phyloP scores from a whole-genome alignment of 2,797 vertebrate species.

The Poeciliopsis turneri region DNA sequence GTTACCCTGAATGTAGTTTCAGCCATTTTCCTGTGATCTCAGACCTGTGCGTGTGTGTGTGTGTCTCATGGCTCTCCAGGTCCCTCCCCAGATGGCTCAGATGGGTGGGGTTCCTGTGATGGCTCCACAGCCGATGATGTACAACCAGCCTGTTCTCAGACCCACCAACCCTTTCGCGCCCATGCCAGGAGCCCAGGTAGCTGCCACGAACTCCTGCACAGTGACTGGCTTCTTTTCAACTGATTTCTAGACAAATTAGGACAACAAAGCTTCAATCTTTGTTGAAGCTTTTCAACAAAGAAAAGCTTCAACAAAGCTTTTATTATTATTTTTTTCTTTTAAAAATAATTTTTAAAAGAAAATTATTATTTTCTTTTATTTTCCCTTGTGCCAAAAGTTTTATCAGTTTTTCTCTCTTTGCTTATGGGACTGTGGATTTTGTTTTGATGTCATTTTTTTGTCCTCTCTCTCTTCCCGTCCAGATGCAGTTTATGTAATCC shows the following conservation, averaged over 20 bases:
- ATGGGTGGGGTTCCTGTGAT: conserved; percentile 85
- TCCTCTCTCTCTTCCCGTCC: neutral
- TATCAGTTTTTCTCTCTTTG: neutral
- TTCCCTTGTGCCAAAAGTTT: neutral
- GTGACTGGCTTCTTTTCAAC: neutral
- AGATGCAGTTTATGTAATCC: conserved; percentile 87
- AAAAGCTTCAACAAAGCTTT: no score
- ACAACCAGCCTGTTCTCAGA: conserved; percentile 87
- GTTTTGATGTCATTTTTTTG: neutral
- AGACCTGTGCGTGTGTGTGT: no score
- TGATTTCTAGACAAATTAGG: neutral
- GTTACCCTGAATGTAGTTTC: neutral
- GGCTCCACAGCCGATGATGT: conserved; percentile 88
- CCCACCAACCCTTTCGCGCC: conserved; percentile 87
- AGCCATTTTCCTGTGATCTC: neutral
- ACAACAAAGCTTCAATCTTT: neutral
- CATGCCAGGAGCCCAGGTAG: conserved; percentile 88
- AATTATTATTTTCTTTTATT: neutral
- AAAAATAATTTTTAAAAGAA: no score
- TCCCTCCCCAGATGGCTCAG: conserved; percentile 88
- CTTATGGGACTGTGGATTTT: neutral
- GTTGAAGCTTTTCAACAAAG: no score
- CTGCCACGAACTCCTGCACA: neutral
- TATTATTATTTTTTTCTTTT: no score
- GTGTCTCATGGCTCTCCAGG: conserved; percentile 60